Evolutionary conservation across 2,888 invertebrate genomes (phyloP).

Genomic region (Agonopterix arenella): DNA sequence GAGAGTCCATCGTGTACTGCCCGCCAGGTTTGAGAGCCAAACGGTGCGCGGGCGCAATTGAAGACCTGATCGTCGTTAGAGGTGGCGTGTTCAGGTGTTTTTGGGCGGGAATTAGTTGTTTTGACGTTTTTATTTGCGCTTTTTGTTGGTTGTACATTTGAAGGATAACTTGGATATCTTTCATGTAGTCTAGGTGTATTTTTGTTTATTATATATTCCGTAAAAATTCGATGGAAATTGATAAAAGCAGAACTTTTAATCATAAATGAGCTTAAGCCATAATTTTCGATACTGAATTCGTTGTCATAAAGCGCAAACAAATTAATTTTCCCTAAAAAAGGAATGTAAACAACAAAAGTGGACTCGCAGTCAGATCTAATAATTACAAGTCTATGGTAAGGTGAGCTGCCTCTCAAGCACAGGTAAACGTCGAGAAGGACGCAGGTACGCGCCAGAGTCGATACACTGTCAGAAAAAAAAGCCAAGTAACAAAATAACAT

Average conservation of each 20-base stretch:
- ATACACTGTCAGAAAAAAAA: constrained; percentile 16
- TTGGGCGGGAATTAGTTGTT: constrained; percentile 36
- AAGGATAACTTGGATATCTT: too few species aligned
- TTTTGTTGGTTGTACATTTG: too few species aligned
- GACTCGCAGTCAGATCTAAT: constrained; percentile 29
- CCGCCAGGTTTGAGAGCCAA: constrained; percentile 41
- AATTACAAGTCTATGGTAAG: constrained; percentile 25
- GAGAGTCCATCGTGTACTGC: constrained; percentile 67
- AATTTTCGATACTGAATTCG: neutral
- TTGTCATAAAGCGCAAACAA: neutral
- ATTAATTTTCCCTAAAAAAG: neutral
- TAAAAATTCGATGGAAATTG: too few species aligned
- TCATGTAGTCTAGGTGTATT: too few species aligned
- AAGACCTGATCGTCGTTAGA: constrained; percentile 33
- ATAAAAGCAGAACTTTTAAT: too few species aligned
- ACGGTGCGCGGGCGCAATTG: constrained; percentile 54
- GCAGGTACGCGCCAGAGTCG: constrained; percentile 50
- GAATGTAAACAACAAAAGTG: neutral
- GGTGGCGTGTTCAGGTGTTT: constrained; percentile 16
- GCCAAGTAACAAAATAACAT: constrained; percentile 64
- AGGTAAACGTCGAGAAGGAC: constrained; percentile 58
- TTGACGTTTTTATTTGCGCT: neutral
- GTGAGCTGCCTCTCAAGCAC: constrained; percentile 47
- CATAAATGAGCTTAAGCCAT: neutral
- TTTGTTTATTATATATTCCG: too few species aligned